Conservation (phyloP, 2,888 invertebrate species). For the Sesia bembeciformis region DNA sequence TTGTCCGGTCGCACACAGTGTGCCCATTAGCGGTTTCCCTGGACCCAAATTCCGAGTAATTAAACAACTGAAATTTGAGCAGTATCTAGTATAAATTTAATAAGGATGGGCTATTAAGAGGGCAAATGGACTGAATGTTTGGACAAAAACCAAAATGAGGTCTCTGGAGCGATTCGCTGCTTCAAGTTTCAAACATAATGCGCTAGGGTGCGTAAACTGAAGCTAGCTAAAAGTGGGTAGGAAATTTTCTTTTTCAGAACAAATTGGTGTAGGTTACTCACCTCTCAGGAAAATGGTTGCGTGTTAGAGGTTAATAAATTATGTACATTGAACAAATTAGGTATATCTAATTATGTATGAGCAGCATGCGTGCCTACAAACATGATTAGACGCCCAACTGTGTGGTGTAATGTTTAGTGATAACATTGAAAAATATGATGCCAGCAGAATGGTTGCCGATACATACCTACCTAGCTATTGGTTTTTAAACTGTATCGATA, state of each 20-base stretch:
- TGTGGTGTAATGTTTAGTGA: too few relatives aligned
- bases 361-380: too few relatives aligned
- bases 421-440: too few relatives aligned
- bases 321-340: not conserved
- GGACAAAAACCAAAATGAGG: constrained; percentile 65
- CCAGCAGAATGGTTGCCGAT: too few relatives aligned
- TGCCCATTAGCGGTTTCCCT: constrained; percentile 48
- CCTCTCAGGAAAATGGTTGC: not conserved
- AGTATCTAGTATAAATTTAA: constrained; percentile 67
- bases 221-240: not conserved
- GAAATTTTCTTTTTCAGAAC: not conserved
- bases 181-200: constrained; percentile 6
- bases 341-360: not conserved
- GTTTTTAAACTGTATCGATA: too few relatives aligned
- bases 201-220: constrained; percentile 1
- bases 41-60: constrained; percentile 62
- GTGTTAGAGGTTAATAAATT: not conserved
- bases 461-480: too few relatives aligned
- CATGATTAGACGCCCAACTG: too few relatives aligned
- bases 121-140: constrained; percentile 56
- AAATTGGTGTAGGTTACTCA: not conserved
- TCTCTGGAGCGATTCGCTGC: constrained; percentile 21
- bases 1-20: constrained; percentile 30
- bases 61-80: constrained; percentile 71
- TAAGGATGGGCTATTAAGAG: constrained; percentile 64